These are phyloP conservation scores for Stichodactyla helianthus DNA, from an alignment of 64 coral and sea anemone species.

Conservation along the genomic window DNA sequence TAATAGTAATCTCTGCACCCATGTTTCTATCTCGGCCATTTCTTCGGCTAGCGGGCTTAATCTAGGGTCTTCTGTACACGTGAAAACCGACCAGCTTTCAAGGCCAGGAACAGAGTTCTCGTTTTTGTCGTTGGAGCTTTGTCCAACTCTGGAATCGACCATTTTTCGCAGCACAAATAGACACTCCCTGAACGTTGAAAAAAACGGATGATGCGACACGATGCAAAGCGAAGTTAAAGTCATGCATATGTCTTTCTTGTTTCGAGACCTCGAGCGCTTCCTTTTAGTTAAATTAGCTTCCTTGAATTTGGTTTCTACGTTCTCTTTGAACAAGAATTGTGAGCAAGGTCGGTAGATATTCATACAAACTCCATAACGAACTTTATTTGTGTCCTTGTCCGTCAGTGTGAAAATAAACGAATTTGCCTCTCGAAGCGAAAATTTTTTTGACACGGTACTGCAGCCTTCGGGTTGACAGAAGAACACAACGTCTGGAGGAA, in stretches of 20 bases:
- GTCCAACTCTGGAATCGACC: slow-evolving; percentile 80
- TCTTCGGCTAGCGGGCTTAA: slow-evolving; percentile 63
- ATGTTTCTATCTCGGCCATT: slow-evolving; percentile 85
- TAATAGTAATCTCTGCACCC: slow-evolving; percentile 79
- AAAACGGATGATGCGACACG: slow-evolving; percentile 97
- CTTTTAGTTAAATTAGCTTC: slow-evolving; percentile 43
- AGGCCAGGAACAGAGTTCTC: slow-evolving; percentile 74
- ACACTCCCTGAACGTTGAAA: slow-evolving; percentile 95
- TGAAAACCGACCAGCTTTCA: slow-evolving; percentile 95
- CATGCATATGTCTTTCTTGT: slow-evolving; percentile 84
- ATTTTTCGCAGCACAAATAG: slow-evolving; percentile 91
- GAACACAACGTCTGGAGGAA: slow-evolving; percentile 95
- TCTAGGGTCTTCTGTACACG: slow-evolving; percentile 90
- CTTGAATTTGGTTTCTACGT: slow-evolving; percentile 29
- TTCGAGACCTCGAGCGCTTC: slow-evolving; percentile 46
- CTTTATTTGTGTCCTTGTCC: slow-evolving; percentile 83
- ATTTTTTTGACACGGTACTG: slow-evolving; percentile 92
- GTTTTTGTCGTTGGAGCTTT: slow-evolving; percentile 67
- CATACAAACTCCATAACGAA: slow-evolving; percentile 96
- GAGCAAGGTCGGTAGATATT: slow-evolving; percentile 95
- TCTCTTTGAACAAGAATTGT: slow-evolving; percentile 65
- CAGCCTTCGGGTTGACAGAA: slow-evolving; percentile 98
- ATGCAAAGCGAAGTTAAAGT: slow-evolving; percentile 90
- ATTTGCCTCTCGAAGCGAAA: slow-evolving; percentile 87
- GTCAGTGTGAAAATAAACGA: slow-evolving; percentile 95